phyloP scores from a whole-genome alignment of 2,888 invertebrate species.

The Bugula neritina region DNA sequence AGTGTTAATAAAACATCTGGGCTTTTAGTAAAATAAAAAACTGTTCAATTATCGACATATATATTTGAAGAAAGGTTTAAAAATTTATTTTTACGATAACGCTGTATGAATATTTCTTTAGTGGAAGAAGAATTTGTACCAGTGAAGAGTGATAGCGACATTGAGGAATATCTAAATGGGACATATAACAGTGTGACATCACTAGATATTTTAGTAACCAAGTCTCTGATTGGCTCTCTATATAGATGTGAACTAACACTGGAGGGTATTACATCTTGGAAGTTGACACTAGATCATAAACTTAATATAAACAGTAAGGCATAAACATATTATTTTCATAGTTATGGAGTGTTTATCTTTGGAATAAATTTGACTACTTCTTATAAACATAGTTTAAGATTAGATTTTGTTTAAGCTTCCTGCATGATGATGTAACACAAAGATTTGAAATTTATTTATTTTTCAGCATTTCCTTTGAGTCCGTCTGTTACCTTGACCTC shows the following conservation, averaged over 20 bases:
- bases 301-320: conserved; percentile 6
- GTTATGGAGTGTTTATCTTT: not conserved
- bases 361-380: not conserved
- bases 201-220: not conserved
- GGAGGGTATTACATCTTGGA: not conserved
- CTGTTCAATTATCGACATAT: too few relatives aligned
- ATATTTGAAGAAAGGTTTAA: too few relatives aligned
- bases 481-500: not conserved
- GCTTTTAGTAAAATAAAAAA: too few relatives aligned
- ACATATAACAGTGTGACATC: not conserved
- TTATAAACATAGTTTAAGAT: not conserved
- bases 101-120: too few relatives aligned
- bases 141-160: too few relatives aligned
- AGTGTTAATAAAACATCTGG: too few relatives aligned
- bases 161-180: not conserved
- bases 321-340: not conserved
- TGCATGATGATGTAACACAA: too few relatives aligned
- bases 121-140: too few relatives aligned
- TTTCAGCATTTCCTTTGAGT: conserved; percentile 3
- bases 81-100: too few relatives aligned
- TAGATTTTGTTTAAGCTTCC: too few relatives aligned
- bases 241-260: conserved; percentile 12
- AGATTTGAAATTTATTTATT: too few relatives aligned
- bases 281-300: not conserved
- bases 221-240: conserved; percentile 16